Conservation (phyloP, 1,140 invertebrate species). For the Globodera rostochiensis region DNA sequence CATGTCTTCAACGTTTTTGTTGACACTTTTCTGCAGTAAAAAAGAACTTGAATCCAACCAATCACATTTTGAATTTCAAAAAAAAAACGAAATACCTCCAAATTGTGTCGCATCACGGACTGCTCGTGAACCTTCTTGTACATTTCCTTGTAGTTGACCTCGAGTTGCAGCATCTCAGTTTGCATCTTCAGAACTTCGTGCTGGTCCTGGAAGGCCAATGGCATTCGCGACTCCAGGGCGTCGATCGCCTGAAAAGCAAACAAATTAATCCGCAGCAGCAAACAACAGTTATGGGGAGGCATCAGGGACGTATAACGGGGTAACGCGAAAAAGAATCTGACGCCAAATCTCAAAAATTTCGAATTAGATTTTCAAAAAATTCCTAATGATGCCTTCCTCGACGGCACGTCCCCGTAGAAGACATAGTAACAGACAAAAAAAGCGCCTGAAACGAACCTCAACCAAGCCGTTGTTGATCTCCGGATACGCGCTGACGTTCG, state of each 20-base stretch:
- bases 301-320: too few species aligned
- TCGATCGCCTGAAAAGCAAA: not conserved
- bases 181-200: not conserved
- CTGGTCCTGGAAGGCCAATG: not conserved
- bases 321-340: not conserved
- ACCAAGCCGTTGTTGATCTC: not conserved
- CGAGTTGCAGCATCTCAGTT: not conserved
- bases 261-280: too few species aligned
- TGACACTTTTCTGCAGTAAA: not conserved
- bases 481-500: not conserved
- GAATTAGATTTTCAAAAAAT: too few species aligned
- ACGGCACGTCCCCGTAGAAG: too few species aligned
- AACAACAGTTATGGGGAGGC: too few species aligned
- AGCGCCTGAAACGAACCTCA: not conserved
- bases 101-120: not conserved
- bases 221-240: not conserved
- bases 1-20: not conserved
- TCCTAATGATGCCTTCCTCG: too few species aligned
- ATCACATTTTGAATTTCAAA: too few species aligned
- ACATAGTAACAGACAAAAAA: not conserved
- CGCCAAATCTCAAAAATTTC: too few species aligned
- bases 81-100: not conserved
- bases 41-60: too few species aligned
- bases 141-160: not conserved
- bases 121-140: not conserved